Base-by-base conservation (phyloP, 1,140 invertebrate species). In the Melipona quadrifasciata region DNA sequence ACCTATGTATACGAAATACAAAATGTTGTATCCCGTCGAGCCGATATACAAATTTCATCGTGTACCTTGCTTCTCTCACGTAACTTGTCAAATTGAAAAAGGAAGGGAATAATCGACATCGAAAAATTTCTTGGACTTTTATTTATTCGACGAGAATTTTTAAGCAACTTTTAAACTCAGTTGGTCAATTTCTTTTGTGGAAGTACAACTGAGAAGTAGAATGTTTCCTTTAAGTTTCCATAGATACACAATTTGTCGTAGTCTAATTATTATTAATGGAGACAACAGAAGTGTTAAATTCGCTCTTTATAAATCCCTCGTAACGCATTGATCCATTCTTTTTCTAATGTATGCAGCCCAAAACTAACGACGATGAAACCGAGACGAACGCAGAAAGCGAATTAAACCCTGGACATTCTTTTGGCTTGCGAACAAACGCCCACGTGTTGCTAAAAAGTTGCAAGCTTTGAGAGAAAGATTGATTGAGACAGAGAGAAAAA, bases 261-360 rank as follows among this genome's bases (percentile, higher is more conserved):
- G 8, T 47, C 39, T 47, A 61, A 61, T 61, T 12, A 61, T 12
- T 12, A 61, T 61, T n/a, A 24, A 61, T 1, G 21, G 12, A 61
- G 21, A n/a, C 12, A 58, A 58, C 12, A 58, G 3, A 58, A 3
- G 57, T 11, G 21, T 24, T n/a, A 61, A 12, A 61, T 61, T 61
- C 12, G 24, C 24, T 61, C 4, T 47, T 47, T 47, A 47, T 47
- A 61, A 61, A 80, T 72, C 31, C 57, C 21, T 53, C 14, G 8
- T 24, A 24, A 27, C 34, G n/a, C 47, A 53, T 27, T 55, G n/a
- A 53, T 2, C 5, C 11, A 19, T n/a, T 24, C 14, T 21, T 61
- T 72, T 67, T 17, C 51, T 82, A 76, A 76, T 57, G 27, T 77
- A 82, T 82, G 81, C 81, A 82, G 72, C 73, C 81, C 47, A 39